Evolutionary conservation across 2,888 invertebrate species (phyloP), one percentile per base, ranked within the genome.

Genomic region (Drosophila meridionalis): DNA sequence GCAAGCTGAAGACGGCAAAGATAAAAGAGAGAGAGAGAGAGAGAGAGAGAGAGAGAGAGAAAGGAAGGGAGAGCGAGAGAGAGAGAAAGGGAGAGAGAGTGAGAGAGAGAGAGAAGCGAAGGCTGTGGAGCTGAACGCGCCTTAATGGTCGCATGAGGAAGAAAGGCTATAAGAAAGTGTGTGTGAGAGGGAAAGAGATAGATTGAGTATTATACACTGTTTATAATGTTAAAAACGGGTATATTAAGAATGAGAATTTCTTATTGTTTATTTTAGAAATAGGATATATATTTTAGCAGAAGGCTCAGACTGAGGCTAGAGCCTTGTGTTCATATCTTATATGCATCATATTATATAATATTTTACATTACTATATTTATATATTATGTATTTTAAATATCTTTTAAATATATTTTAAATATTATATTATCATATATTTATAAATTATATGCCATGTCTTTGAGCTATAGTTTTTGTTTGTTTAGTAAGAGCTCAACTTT

Each of bases 1-100:
- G 69, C 34, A 60, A 65, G 34, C 45, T 26, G 58, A 8, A 57
- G 32, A 43, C 14, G 8, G 30, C 38, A 9, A 28, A 3, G 30
- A 20, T 4, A 26, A 9, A 28, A 3, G 30, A 20, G 2, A 26
- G 12, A 36, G 26, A 36, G 36, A 26, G 34, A 34, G 11, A 20
- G 26, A 6, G 20, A 20, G 28, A 4, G 26, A 8, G 3, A 4
- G 26, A 5, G 26, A 5, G 45, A 7, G 28, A 14, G 11, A 5
- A 11, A 11, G 5, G 53, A 14, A 53, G 11, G 52, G 11, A 6
- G 34, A 4, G 36, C 14, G 3, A 30, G 0, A 9, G 32, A n/a
- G 34, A 40, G 20, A 30, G 36, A 50, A 32, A 40, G 66, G 8
- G 40, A 14, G 11, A 40, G 30, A 9, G 42, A 30, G n/a, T 20